These are phyloP conservation scores for Plumapathes pennacea DNA, from an alignment of 92 coral and sea anemone genomes.

Conservation along the genomic window DNA sequence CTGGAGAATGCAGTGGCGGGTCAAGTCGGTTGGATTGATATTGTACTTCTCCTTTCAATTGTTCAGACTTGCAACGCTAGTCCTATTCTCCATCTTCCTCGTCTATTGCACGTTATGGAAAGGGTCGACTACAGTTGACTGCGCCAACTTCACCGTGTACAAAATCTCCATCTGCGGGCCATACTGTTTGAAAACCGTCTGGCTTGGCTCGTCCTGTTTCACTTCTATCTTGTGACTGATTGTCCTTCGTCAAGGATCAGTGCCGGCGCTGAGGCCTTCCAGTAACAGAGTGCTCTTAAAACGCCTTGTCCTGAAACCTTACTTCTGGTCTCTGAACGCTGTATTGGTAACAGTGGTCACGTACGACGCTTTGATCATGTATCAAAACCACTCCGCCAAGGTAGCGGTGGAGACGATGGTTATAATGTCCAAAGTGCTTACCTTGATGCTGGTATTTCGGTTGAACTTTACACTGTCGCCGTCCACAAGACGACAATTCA, in stretches of 20 bases:
- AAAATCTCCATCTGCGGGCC: conserved; percentile 30
- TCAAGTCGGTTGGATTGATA: neutral
- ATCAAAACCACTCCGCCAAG: conserved; percentile 6
- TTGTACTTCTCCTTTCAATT: conserved; percentile 33
- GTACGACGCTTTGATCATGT: conserved; percentile 45
- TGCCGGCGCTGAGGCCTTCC: conserved; percentile 39
- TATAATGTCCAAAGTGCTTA: conserved; percentile 29
- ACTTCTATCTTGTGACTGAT: conserved; percentile 27
- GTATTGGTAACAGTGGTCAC: conserved; percentile 16
- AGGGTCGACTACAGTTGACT: conserved; percentile 57
- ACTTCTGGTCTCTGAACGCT: conserved; percentile 57
- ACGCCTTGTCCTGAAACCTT: conserved; percentile 29
- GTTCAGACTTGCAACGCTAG: conserved; percentile 49
- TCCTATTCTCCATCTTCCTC: conserved; percentile 54
- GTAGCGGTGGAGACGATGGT: conserved; percentile 24
- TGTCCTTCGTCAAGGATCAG: conserved; percentile 2
- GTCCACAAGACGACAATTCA: neutral
- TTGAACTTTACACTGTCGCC: conserved; percentile 66
- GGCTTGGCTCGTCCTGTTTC: conserved; percentile 49
- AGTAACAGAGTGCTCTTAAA: neutral
- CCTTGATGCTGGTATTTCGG: conserved; percentile 36
- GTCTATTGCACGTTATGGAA: conserved; percentile 57
- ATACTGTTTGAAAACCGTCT: conserved; percentile 62
- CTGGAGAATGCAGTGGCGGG: too few species aligned
- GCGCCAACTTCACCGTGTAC: conserved; percentile 47